These are phyloP conservation scores for Cheilosia soror DNA, from an alignment of 2,888 invertebrate species.

Conservation along the genomic window DNA sequence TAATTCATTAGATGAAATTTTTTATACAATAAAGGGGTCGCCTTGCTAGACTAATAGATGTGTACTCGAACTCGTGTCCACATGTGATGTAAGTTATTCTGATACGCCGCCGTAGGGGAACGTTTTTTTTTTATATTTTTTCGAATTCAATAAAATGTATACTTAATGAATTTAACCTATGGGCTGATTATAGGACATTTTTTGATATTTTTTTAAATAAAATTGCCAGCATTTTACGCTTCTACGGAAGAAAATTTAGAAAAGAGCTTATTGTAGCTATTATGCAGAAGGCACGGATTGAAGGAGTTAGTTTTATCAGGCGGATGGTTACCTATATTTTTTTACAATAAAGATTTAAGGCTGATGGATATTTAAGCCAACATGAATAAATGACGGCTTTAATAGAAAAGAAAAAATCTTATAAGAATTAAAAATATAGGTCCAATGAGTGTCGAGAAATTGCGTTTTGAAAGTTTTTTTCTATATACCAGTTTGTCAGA, in stretches of 20 bases:
- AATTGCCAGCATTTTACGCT: neutral
- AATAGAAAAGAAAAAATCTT: too few relatives aligned
- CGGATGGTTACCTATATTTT: too few relatives aligned
- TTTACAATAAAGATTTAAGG: too few relatives aligned
- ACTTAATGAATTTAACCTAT: slow-evolving; percentile 50
- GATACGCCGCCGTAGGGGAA: slow-evolving; percentile 43
- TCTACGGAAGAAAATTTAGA: neutral
- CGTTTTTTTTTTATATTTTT: slow-evolving; percentile 32
- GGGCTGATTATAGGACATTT: slow-evolving; percentile 20
- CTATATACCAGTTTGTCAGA: too few relatives aligned
- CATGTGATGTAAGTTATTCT: slow-evolving; percentile 60
- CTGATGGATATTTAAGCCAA: too few relatives aligned
- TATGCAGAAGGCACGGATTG: too few relatives aligned
- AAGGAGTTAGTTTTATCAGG: too few relatives aligned
- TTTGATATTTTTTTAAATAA: slow-evolving; percentile 20
- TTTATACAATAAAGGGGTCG: slow-evolving; percentile 55
- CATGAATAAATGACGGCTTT: too few relatives aligned
- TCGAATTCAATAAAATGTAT: slow-evolving; percentile 40
- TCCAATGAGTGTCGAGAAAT: too few relatives aligned
- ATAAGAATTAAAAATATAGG: too few relatives aligned
- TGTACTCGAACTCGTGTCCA: slow-evolving; percentile 52
- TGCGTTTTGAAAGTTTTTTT: too few relatives aligned
- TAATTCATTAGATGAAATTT: slow-evolving; percentile 62
- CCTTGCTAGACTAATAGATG: slow-evolving; percentile 59
- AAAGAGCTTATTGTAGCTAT: neutral